Percentiles rank a stretch among this genome's conserved stretches.
Evolutionary conservation across 64 coral and sea anemone species (phyloP).

Genomic region (Actinia tenebrosa): DNA sequence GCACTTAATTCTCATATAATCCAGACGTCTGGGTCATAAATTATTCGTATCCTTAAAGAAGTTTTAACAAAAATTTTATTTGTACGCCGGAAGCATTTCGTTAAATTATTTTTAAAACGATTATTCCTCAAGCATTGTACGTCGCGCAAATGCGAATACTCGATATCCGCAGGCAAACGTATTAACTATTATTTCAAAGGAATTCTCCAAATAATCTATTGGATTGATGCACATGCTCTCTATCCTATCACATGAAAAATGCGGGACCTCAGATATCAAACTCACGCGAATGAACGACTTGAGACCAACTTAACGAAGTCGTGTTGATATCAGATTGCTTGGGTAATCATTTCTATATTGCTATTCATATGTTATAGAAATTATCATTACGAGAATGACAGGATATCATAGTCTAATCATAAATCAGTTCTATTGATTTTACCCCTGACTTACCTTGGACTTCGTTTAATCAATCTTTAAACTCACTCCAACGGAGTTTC

Average conservation of each 20-base stretch:
- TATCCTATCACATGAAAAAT: not conserved
- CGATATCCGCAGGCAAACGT: too few species aligned
- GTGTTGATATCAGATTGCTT: not conserved
- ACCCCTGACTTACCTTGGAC: too few species aligned
- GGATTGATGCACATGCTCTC: not conserved
- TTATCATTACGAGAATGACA: not conserved
- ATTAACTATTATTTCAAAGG: too few species aligned
- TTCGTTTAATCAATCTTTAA: too few species aligned
- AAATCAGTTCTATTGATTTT: too few species aligned
- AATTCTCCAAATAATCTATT: too few species aligned
- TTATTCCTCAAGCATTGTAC: too few species aligned
- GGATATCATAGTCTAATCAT: too few species aligned
- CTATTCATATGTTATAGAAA: not conserved
- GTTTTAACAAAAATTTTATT: too few species aligned
- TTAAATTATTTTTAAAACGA: too few species aligned
- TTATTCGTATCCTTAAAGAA: not conserved
- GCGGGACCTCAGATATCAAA: not conserved
- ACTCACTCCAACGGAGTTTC: too few species aligned
- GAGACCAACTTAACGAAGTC: not conserved
- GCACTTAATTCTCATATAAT: not conserved
- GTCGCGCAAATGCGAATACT: too few species aligned
- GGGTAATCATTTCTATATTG: not conserved
- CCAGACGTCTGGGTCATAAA: not conserved
- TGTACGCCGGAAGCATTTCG: not conserved
- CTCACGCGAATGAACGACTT: conserved; percentile 3